Evolutionary conservation across 2,113 vertebrate genomes (phyloP).

Genomic region (Ictalurus furcatus): DNA sequence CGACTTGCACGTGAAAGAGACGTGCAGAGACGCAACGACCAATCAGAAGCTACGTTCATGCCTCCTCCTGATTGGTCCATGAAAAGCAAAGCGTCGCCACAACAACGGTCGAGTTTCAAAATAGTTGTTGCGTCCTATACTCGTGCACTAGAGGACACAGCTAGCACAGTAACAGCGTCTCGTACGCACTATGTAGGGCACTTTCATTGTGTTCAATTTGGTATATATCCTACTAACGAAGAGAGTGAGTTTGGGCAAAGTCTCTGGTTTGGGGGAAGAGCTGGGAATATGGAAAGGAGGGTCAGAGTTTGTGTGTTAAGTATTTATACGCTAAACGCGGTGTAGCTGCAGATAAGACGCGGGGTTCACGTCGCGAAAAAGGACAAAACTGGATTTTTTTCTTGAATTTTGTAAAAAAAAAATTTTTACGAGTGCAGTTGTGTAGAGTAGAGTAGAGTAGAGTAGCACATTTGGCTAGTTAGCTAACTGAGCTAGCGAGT

Average conservation of each 20-base stretch:
- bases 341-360: not conserved
- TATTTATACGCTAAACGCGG: not conserved
- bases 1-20: conserved; percentile 63
- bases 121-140: too few species aligned
- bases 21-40: conserved; percentile 51
- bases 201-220: not conserved
- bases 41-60: conserved; percentile 68
- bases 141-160: not conserved
- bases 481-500: not conserved
- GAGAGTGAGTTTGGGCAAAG: not conserved
- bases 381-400: too few species aligned
- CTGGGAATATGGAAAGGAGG: not conserved
- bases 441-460: not conserved
- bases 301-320: not conserved
- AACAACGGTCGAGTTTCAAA: conserved; percentile 20
- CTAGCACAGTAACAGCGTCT: too few species aligned
- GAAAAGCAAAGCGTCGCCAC: conserved; percentile 55
- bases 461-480: not conserved
- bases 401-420: too few species aligned
- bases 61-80: conserved; percentile 63
- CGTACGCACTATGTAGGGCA: not conserved
- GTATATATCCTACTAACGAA: too few species aligned
- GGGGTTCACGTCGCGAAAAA: not conserved
- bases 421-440: not conserved
- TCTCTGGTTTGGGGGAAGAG: not conserved